phyloP scores from a whole-genome alignment of 2,113 vertebrate genomes.

The Orthochromis malagaraziensis region DNA sequence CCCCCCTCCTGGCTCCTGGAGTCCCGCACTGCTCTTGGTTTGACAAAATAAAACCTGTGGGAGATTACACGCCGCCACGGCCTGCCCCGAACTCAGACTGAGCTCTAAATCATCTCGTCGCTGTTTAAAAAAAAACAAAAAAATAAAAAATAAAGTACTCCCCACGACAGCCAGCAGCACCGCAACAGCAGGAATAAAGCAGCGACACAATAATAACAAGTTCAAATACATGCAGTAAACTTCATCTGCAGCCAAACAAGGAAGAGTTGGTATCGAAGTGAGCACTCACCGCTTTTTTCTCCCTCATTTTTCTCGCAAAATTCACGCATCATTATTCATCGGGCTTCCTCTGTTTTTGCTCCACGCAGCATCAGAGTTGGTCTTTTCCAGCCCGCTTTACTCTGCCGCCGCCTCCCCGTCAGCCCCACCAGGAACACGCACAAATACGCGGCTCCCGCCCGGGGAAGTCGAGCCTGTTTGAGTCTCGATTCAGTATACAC shows the following conservation, averaged over 20 bases:
- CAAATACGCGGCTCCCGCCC: background rate
- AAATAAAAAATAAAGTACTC: background rate
- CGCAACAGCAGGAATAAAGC: background rate
- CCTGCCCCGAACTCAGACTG: background rate
- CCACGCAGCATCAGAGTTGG: constrained; percentile 46
- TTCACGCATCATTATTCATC: constrained; percentile 40
- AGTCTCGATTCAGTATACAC: background rate
- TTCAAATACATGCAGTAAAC: background rate
- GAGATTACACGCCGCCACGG: constrained; percentile 17
- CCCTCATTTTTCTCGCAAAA: constrained; percentile 44
- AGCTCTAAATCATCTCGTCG: constrained; percentile 19
- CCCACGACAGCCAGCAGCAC: background rate
- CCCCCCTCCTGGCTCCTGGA: background rate
- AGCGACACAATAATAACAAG: background rate
- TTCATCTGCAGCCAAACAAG: background rate
- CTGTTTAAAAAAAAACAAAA: background rate
- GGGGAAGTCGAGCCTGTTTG: background rate
- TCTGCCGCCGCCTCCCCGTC: constrained; percentile 21
- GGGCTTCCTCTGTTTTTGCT: constrained; percentile 39
- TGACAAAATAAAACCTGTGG: constrained; percentile 42
- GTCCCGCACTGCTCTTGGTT: constrained; percentile 16
- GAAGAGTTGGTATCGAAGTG: constrained; percentile 18
- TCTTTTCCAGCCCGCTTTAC: constrained; percentile 33
- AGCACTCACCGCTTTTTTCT: constrained; percentile 64
- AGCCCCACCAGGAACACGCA: constrained; percentile 20